These are phyloP conservation scores for Caiman crocodilus DNA, from an alignment of 2,797 vertebrate species.

Conservation along the genomic window DNA sequence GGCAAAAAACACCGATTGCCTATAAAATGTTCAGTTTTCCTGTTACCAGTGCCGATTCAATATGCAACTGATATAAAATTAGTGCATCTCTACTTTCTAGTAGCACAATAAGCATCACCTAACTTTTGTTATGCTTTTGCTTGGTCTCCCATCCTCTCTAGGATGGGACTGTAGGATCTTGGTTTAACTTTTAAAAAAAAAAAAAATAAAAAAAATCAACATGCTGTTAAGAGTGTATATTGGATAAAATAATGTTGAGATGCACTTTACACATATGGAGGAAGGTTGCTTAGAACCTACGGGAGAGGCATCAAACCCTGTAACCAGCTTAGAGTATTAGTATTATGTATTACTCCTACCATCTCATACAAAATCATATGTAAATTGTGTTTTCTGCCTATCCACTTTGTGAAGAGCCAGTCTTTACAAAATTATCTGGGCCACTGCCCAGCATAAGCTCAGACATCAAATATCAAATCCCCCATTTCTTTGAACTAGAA, in stretches of 20 bases:
- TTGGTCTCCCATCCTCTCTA: neutral
- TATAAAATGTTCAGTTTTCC: too few relatives aligned
- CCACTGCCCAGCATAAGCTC: neutral
- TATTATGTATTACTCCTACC: neutral
- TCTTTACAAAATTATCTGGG: neutral
- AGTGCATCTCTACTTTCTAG: neutral
- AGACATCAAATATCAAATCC: neutral
- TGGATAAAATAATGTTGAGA: neutral
- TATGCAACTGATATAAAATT: neutral
- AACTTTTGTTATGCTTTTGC: neutral
- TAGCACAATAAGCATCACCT: neutral
- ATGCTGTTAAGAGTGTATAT: neutral
- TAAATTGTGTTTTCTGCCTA: neutral
- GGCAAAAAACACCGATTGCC: too few relatives aligned
- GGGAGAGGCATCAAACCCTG: neutral
- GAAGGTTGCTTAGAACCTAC: neutral
- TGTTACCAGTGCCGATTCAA: too few relatives aligned
- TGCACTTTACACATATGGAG: neutral
- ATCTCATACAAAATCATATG: neutral
- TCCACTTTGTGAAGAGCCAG: neutral
- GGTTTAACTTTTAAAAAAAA: neutral
- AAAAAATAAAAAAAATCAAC: too few relatives aligned
- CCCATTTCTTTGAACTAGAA: slow-evolving; percentile 1
- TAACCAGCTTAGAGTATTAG: neutral
- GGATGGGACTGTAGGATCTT: neutral